Percentiles rank a stretch among this genome's conserved stretches.
Evolutionary conservation across 1,140 invertebrate species (phyloP).

Genomic region (Saxidomus purpurata): DNA sequence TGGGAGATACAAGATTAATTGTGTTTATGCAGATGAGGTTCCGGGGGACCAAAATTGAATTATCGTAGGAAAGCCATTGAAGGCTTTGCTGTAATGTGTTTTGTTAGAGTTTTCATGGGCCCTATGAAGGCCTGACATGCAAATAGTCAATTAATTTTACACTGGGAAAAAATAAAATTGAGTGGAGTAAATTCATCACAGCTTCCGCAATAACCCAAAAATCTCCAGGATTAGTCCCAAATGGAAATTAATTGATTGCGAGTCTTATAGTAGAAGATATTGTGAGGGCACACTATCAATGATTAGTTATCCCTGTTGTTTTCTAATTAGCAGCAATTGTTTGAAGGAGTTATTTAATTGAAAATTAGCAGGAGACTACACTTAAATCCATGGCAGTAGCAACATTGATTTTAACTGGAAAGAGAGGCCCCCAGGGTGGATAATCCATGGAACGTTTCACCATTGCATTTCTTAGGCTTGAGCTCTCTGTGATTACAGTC

Average conservation of each 20-base stretch:
- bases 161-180: conserved; percentile 59
- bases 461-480: too few relatives aligned
- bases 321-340: conserved; percentile 20
- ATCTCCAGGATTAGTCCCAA: conserved; percentile 50
- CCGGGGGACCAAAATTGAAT: conserved; percentile 52
- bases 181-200: conserved; percentile 42
- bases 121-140: conserved; percentile 54
- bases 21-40: conserved; percentile 58
- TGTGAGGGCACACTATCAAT: background rate
- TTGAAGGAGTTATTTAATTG: conserved; percentile 26
- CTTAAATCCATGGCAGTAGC: background rate
- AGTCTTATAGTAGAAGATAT: background rate
- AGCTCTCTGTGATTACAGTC: too few relatives aligned
- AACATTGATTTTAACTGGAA: too few relatives aligned
- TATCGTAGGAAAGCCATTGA: conserved; percentile 61
- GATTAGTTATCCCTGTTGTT: conserved; percentile 38
- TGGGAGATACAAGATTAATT: conserved; percentile 33
- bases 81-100: conserved; percentile 47
- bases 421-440: too few relatives aligned
- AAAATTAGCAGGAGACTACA: background rate
- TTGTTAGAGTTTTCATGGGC: conserved; percentile 38
- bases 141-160: conserved; percentile 61
- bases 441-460: too few relatives aligned
- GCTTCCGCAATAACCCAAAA: conserved; percentile 40
- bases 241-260: conserved; percentile 58